Evolutionary conservation across 2,888 invertebrate genomes (phyloP).

Genomic region (Trissoscelio sp.): DNA sequence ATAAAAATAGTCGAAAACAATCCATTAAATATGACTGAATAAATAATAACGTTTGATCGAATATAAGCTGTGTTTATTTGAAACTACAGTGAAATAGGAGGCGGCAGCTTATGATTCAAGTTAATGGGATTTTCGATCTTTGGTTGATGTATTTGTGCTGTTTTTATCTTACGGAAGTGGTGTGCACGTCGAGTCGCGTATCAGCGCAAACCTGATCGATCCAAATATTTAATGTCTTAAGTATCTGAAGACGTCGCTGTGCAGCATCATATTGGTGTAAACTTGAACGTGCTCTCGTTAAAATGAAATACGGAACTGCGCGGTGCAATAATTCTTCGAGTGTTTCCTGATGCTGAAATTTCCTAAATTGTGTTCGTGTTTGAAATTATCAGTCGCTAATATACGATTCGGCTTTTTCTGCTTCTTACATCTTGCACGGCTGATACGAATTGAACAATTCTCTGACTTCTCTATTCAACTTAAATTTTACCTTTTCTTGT

Average conservation of each 20-base stretch:
- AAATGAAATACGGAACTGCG: slow-evolving; percentile 41
- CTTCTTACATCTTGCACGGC: not conserved
- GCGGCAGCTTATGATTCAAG: slow-evolving; percentile 5
- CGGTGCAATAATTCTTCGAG: slow-evolving; percentile 22
- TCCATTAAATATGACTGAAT: too few species aligned
- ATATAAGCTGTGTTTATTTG: too few species aligned
- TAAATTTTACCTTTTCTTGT: too few species aligned
- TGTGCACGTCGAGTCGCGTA: slow-evolving; percentile 16
- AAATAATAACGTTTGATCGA: too few species aligned
- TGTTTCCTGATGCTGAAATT: slow-evolving; percentile 33
- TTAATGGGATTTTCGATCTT: slow-evolving; percentile 10
- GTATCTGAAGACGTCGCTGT: slow-evolving; percentile 36
- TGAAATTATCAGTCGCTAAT: slow-evolving; percentile 40
- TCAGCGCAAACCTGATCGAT: slow-evolving; percentile 36
- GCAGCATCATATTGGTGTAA: slow-evolving; percentile 55
- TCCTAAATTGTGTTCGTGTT: slow-evolving; percentile 36
- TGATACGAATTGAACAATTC: not conserved
- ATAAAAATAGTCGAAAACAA: too few species aligned
- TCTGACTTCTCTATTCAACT: too few species aligned
- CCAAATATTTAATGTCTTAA: slow-evolving; percentile 54
- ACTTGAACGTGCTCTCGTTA: slow-evolving; percentile 59
- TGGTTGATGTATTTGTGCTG: slow-evolving; percentile 28
- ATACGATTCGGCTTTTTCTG: slow-evolving; percentile 2
- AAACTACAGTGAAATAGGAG: slow-evolving; percentile 8
- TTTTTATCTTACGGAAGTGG: slow-evolving; percentile 43